These are phyloP conservation scores for Dufourea novaeangliae DNA, from an alignment of 1,140 invertebrate species.

Conservation along the genomic window DNA sequence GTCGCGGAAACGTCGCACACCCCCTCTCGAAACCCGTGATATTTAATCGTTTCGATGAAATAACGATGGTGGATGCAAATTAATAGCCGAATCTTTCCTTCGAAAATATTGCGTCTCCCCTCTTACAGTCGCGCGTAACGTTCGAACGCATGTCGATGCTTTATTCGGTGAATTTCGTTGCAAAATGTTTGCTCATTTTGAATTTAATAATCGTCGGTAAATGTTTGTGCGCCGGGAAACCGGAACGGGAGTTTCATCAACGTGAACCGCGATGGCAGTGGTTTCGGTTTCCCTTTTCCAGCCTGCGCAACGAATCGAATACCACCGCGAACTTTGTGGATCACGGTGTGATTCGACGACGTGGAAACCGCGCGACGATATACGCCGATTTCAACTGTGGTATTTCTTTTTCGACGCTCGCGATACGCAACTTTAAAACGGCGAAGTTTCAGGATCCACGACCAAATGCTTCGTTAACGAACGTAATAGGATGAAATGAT, in stretches of 20 bases:
- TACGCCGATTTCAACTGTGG: too few species aligned
- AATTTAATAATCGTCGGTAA: conserved; percentile 11
- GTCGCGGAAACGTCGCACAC: not conserved
- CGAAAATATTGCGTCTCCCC: not conserved
- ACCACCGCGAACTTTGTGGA: not conserved
- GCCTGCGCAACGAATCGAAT: too few species aligned
- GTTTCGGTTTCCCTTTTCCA: not conserved
- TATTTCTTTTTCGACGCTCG: too few species aligned
- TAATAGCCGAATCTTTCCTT: not conserved
- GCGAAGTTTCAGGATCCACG: too few species aligned
- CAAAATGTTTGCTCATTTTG: conserved; percentile 12
- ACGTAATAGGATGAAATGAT: conserved; percentile 30
- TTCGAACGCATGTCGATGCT: not conserved
- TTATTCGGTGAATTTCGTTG: too few species aligned
- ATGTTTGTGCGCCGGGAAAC: conserved; percentile 16
- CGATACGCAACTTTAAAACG: too few species aligned
- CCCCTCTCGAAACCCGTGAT: not conserved
- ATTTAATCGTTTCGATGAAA: not conserved
- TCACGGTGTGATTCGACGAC: not conserved
- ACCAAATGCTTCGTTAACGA: conserved; percentile 29
- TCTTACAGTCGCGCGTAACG: not conserved
- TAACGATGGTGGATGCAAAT: not conserved
- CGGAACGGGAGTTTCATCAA: not conserved
- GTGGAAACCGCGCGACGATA: too few species aligned
- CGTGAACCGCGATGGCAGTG: not conserved